Conservation (phyloP, 2,113 vertebrate species). For the Panthera tigris region DNA sequence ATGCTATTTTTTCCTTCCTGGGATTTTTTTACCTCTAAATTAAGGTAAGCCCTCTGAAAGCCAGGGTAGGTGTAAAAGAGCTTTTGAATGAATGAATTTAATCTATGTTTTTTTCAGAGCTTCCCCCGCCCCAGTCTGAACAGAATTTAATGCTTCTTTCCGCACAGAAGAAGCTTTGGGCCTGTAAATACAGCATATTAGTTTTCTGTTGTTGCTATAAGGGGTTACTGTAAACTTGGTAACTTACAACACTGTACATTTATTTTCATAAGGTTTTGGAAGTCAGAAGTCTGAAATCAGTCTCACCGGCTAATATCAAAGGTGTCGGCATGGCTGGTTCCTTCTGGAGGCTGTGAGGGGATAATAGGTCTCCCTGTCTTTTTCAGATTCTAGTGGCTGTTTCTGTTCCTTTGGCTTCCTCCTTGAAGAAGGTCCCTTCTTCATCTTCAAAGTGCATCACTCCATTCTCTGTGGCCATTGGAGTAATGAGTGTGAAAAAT, state of each 20-base stretch:
- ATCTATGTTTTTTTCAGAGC: background rate
- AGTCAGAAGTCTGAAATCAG: background rate
- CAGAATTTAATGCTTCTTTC: constrained; percentile 4
- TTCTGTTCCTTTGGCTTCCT: background rate
- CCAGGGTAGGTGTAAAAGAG: background rate
- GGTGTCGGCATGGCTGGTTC: background rate
- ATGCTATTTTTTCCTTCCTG: constrained; percentile 61
- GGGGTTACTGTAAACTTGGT: background rate
- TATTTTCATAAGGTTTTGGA: background rate
- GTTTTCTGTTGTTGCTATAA: background rate
- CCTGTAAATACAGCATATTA: background rate
- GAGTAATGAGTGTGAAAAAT: background rate
- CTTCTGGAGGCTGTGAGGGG: background rate
- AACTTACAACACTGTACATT: background rate
- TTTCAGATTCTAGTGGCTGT: no score
- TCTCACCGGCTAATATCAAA: background rate
- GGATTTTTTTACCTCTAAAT: constrained; percentile 62
- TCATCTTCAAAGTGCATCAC: background rate
- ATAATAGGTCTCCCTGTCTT: background rate
- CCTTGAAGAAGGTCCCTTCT: background rate
- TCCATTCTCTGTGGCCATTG: background rate
- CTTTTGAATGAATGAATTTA: constrained; percentile 27
- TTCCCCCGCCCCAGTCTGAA: background rate
- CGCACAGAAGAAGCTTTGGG: background rate
- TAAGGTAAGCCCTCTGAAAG: constrained; percentile 40